phyloP scores from a whole-genome alignment of 2,113 vertebrate genomes.

The Semnopithecus entellus region DNA sequence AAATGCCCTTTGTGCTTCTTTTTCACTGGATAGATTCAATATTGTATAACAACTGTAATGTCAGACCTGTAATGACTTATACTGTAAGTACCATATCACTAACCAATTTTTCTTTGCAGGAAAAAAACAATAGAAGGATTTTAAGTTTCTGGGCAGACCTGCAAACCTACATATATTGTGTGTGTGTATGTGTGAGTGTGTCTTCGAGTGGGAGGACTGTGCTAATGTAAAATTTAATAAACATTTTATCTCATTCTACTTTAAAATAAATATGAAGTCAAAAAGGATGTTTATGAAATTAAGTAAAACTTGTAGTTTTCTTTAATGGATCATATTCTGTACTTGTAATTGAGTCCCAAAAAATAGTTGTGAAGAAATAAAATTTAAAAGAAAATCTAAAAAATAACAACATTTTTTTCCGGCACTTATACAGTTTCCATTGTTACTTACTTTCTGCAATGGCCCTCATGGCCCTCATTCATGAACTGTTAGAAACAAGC shows the following conservation, averaged over 20 bases:
- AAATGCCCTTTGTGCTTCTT: conserved; percentile 85
- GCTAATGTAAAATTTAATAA: conserved; percentile 42
- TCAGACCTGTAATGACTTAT: conserved; percentile 84
- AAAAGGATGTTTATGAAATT: not conserved
- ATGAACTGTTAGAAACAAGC: conserved; percentile 23
- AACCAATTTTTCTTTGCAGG: conserved; percentile 72
- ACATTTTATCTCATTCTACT: conserved; percentile 40
- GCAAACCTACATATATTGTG: not conserved
- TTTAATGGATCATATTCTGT: not conserved
- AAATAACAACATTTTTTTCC: not conserved
- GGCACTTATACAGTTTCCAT: not conserved
- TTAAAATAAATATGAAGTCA: conserved; percentile 58
- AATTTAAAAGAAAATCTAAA: conserved; percentile 34
- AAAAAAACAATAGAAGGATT: conserved; percentile 65
- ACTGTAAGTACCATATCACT: conserved; percentile 71
- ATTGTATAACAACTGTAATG: conserved; percentile 83
- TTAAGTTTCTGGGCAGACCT: conserved; percentile 53
- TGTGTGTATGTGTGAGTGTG: not conserved
- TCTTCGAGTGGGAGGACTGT: not conserved
- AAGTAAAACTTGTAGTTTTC: not conserved
- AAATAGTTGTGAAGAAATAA: conserved; percentile 32
- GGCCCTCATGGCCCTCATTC: not conserved
- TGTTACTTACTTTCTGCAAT: conserved; percentile 14
- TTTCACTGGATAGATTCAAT: conserved; percentile 86
- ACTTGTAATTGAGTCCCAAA: not conserved